Evolutionary conservation across 2,113 vertebrate genomes (phyloP).

Genomic region (Emydura subglobosa): DNA sequence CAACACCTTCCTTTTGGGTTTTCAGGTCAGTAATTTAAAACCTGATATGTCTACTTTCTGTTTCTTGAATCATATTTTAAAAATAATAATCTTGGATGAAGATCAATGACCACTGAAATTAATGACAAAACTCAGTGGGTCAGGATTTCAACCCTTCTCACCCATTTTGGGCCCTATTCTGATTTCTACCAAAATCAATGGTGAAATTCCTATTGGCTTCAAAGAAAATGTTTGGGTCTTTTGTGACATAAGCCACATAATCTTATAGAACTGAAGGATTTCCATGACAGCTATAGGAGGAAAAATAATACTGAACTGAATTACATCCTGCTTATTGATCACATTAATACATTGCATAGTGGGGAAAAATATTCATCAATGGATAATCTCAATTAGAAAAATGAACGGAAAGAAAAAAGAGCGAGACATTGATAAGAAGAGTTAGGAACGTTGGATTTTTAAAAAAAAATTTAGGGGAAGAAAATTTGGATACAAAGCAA

Average conservation of each 20-base stretch:
- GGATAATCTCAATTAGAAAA: neutral
- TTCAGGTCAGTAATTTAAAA: neutral
- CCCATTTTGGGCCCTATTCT: too few species aligned
- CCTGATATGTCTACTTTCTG: neutral
- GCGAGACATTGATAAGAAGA: neutral
- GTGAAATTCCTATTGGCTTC: neutral
- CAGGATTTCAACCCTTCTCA: neutral
- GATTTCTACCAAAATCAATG: neutral
- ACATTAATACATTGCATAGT: neutral
- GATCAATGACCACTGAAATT: neutral
- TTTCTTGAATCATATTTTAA: neutral
- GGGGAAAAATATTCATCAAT: neutral
- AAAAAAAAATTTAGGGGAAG: neutral
- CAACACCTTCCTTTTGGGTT: neutral
- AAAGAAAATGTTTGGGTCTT: neutral
- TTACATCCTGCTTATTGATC: neutral
- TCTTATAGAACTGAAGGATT: neutral
- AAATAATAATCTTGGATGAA: neutral
- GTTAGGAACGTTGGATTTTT: neutral
- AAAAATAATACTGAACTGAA: neutral
- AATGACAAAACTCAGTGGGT: neutral
- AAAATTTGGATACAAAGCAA: slow-evolving; percentile 10
- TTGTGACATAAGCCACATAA: neutral
- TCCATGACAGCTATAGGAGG: neutral
- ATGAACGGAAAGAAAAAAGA: neutral